A percentile compares a stretch with the other conserved stretches of the same genome.
These are phyloP conservation scores for Meandrusa payeni DNA, from an alignment of 2,888 invertebrate genomes.

Conservation along the genomic window DNA sequence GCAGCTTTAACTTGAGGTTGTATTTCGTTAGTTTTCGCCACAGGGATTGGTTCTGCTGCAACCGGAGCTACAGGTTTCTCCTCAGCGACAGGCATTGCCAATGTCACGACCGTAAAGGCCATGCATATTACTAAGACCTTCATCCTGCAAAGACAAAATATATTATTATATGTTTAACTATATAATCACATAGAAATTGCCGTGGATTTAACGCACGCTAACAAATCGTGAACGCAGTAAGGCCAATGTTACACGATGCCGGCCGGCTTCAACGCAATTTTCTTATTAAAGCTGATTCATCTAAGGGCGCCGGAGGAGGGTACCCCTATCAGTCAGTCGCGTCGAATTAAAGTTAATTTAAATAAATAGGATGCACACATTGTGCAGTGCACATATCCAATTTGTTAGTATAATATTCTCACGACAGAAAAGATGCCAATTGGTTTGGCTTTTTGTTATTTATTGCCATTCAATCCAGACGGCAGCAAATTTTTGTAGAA, in stretches of 20 bases:
- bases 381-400: constrained; percentile 31
- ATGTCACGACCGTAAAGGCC: constrained; percentile 77
- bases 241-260: constrained; percentile 76
- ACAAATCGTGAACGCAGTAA: constrained; percentile 67
- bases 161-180: constrained; percentile 50
- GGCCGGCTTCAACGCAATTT: constrained; percentile 62
- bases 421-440: too few species aligned
- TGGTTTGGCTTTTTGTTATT: too few species aligned
- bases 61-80: constrained; percentile 46
- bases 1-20: constrained; percentile 39
- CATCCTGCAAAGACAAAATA: constrained; percentile 79
- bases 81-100: constrained; percentile 83
- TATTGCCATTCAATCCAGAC: too few species aligned
- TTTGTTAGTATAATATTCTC: constrained; percentile 21
- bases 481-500: too few species aligned
- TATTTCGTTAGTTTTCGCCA: constrained; percentile 40
- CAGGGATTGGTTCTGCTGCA: constrained; percentile 51
- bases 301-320: constrained; percentile 62
- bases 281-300: constrained; percentile 70
- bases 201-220: constrained; percentile 54
- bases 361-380: constrained; percentile 69
- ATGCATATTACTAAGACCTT: constrained; percentile 82
- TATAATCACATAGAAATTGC: constrained; percentile 43
- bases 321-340: constrained; percentile 51
- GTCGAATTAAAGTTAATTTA: constrained; percentile 54